Conservation (phyloP, 2,797 vertebrate genomes). For the Agapornis canus region DNA sequence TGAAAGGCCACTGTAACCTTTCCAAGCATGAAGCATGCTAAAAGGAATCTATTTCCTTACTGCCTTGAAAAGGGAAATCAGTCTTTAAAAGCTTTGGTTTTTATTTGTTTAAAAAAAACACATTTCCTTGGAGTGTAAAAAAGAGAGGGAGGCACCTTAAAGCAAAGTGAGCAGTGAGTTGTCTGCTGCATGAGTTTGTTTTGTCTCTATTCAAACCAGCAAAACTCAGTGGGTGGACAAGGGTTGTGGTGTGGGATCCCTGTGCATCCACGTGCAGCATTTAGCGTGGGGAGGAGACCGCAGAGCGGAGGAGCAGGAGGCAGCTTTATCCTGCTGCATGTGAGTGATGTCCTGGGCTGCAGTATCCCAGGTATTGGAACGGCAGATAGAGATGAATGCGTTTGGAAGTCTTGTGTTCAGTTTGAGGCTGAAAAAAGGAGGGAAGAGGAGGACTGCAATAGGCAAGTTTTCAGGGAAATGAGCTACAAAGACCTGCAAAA, state of each 20-base stretch:
- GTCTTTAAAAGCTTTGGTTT: constrained; percentile 53
- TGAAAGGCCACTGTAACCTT: constrained; percentile 85
- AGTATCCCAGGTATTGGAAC: neutral
- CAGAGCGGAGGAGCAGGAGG: neutral
- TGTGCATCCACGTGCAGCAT: fast-evolving
- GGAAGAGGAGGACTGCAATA: neutral
- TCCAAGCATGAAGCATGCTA: constrained; percentile 77
- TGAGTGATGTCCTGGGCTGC: neutral
- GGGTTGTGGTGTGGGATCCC: neutral
- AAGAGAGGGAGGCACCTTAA: constrained; percentile 33
- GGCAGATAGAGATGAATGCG: neutral
- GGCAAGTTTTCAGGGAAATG: neutral
- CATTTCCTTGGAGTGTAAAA: constrained; percentile 42
- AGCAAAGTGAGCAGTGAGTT: constrained; percentile 52
- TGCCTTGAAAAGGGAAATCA: constrained; percentile 71
- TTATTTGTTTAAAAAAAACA: constrained; percentile 74
- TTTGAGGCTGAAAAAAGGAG: fast-evolving
- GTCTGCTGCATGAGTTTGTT: constrained; percentile 6
- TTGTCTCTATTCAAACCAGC: neutral
- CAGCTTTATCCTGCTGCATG: neutral
- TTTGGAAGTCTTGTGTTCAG: neutral
- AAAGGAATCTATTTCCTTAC: constrained; percentile 76
- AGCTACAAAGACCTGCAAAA: neutral
- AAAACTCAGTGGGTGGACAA: fast-evolving
- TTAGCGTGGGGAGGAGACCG: neutral